Base-by-base conservation (phyloP, 2,797 vertebrate species). In the Typhlichthys eigenmanni region DNA sequence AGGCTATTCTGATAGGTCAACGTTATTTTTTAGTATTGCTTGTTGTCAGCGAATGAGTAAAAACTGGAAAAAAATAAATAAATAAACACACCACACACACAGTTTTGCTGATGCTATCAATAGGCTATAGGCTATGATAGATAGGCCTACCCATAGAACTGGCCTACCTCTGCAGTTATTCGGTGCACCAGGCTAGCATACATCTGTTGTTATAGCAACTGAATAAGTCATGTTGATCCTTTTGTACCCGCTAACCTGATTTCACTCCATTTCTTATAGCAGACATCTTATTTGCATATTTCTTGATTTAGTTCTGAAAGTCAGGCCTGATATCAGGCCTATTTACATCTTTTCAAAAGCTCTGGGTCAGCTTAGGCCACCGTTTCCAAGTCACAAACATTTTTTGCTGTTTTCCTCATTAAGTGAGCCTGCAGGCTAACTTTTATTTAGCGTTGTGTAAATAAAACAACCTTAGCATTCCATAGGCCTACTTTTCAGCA, bases 171-270 rank as follows among this genome's bases (percentile, higher is more conserved):
- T 81, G 76, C 74, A 68, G 65, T 62, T 64, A 48, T 65, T 52
- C 61, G 72, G 48, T 52, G 57, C 58, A 56, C 61, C 74, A n/a
- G 66, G 67, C 74, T 69, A 38, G 34, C 7, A 6, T 38, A 38
- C 78, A 82, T 79, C 66, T 74, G 85, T 88, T 89, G 84, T 89
- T 87, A 86, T 92, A 88, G 87, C 85, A 92, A 92, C 89, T 38
- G 62, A 71, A 82, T 75, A 78, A 84, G 83, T 49, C 80, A 80
- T 87, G 87, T 89, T 89, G 87, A 87, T 86, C 80, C 69, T 69
- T 82, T 82, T 75, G 81, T 67, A 53, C 34, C 71, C 60, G 59
- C 74, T 80, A 87, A 88, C 80, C 84, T 76, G 52, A 80, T 91
- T 90, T 91, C 83, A 81, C 88, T 76, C 75, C 68, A 74, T 71